A percentile compares a stretch with the other conserved stretches of the same genome.
These are phyloP conservation scores for Caenorhabditis angaria DNA, from an alignment of 2,888 invertebrate species.

Conservation along the genomic window DNA sequence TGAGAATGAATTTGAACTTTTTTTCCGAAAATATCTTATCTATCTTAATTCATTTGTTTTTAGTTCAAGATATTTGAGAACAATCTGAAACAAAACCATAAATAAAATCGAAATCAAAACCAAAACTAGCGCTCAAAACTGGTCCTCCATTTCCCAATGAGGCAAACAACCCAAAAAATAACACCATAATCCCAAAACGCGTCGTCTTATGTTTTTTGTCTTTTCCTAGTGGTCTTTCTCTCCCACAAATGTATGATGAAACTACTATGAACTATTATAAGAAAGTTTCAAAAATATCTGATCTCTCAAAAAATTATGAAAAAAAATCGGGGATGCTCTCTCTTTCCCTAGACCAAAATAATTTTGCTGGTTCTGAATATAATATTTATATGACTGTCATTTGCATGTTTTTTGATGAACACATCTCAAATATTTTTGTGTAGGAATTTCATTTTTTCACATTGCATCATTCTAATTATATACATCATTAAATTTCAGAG, in stretches of 20 bases:
- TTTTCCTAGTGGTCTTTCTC: no score
- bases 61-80: no score
- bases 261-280: background rate
- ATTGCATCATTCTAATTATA: background rate
- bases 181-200: constrained; percentile 2
- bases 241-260: background rate
- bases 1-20: no score
- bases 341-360: background rate
- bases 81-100: no score
- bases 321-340: no score
- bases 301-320: no score
- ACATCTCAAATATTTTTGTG: background rate
- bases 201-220: constrained; percentile 2
- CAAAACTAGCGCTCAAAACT: background rate
- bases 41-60: no score
- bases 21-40: no score
- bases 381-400: constrained; percentile 1
- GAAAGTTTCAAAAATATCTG: no score
- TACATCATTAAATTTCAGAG: background rate
- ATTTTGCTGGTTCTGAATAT: no score
- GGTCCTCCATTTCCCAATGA: background rate
- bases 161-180: constrained; percentile 1
- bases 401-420: constrained; percentile 1
- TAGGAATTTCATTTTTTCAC: background rate
- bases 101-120: background rate